phyloP scores from a whole-genome alignment of 2,113 vertebrate genomes.

The Amphilophus citrinellus region DNA sequence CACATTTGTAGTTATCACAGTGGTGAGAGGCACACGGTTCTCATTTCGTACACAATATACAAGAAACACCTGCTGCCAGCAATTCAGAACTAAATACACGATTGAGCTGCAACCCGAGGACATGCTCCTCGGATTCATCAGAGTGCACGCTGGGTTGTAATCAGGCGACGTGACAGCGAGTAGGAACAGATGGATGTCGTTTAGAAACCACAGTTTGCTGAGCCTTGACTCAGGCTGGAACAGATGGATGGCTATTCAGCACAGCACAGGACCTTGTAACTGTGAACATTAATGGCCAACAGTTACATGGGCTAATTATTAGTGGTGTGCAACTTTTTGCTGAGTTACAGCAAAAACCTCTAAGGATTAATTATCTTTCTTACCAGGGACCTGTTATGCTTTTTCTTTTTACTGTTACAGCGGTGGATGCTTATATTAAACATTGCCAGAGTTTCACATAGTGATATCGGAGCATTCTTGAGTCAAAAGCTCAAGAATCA shows the following conservation, averaged over 20 bases:
- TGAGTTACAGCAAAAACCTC: not conserved
- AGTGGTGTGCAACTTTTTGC: slow-evolving; percentile 9
- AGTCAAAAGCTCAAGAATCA: not conserved
- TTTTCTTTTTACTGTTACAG: not conserved
- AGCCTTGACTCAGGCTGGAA: slow-evolving; percentile 44
- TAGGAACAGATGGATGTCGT: slow-evolving; percentile 69
- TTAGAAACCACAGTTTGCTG: slow-evolving; percentile 48
- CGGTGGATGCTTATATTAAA: not conserved
- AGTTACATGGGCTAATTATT: slow-evolving; percentile 17
- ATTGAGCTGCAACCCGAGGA: slow-evolving; percentile 13
- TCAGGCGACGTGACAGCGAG: slow-evolving; percentile 15
- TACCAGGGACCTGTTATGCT: not conserved
- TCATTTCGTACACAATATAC: not conserved
- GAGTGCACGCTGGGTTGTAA: slow-evolving; percentile 25
- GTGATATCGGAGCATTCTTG: not conserved
- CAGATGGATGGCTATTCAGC: slow-evolving; percentile 62
- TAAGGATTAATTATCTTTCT: slow-evolving; percentile 1
- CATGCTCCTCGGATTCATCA: slow-evolving; percentile 5
- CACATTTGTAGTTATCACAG: not conserved
- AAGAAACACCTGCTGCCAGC: slow-evolving; percentile 37
- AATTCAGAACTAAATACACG: slow-evolving; percentile 19
- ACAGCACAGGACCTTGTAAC: slow-evolving; percentile 47
- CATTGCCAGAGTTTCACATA: not conserved
- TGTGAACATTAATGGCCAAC: slow-evolving; percentile 45
- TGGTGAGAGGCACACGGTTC: not conserved